Base-by-base conservation (phyloP, 2,797 vertebrate species). In the Pseudomugil gertrudae region DNA sequence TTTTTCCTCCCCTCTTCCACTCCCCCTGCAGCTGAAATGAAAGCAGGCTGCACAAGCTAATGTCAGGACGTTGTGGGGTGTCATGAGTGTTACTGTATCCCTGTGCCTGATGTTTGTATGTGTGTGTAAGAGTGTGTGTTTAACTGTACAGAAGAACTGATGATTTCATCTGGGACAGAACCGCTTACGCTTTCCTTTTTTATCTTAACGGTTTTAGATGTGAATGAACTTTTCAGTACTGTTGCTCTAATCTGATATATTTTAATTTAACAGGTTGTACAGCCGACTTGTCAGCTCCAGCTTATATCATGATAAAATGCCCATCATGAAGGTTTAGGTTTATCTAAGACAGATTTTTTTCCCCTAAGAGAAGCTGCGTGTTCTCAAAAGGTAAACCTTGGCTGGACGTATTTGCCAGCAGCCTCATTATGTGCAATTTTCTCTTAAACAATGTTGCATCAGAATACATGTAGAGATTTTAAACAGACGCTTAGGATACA, bases 131-230 rank as follows among this genome's bases (percentile, higher is more conserved):
- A 23, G 45, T 65, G 57, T 79, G 50, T 64, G 59, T n/a, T 78
- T 77, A 65, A 72, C 59, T 87, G 85, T 89, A 79, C 81, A 87
- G 73, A 80, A 57, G 8, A 26, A 73, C 65, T 67, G 67, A 74
- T 54, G n/a, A 35, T 73, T 36, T 76, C 62, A 9, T 6, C 32
- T 64, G n/a, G n/a, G 63, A 66, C 54, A 26, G 67, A 72, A 66
- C 80, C 38, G 63, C 63, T 78, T 19, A 50, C 70, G 72, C 57
- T 57, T 48, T 21, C 7, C 32, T 6, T 32, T 47, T n/a, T 48
- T 32, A 26, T 36, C 24, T 9, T 24, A 54, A 4, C n/a, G 55
- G 32, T 59, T 72, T 26, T 60, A 38, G 72, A 63, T 55, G 19
- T n/a, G 11, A 32, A 35, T 9, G 1, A 45, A 55, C 6, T 58